These are phyloP conservation scores for Scaptomyza hsui DNA, from an alignment of 1,140 invertebrate genomes.

Conservation along the genomic window DNA sequence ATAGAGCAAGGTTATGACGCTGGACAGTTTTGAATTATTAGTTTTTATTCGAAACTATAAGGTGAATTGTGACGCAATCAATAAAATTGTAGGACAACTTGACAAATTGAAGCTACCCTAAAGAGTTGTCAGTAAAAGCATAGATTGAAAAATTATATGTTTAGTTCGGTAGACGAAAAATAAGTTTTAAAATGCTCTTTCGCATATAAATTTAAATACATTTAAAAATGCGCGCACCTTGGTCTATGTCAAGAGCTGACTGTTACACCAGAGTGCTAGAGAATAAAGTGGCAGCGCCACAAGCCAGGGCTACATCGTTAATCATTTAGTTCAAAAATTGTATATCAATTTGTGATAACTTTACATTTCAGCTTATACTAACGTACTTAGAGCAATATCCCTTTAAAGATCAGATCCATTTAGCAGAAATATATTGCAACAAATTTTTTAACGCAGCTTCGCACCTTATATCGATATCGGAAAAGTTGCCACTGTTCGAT, in stretches of 20 bases:
- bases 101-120: not conserved
- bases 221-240: not conserved
- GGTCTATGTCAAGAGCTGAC: not conserved
- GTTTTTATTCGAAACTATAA: conserved; percentile 32
- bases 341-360: too few species aligned
- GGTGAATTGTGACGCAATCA: conserved; percentile 33
- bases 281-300: conserved; percentile 9
- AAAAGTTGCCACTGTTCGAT: conserved; percentile 7
- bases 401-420: too few species aligned
- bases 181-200: not conserved
- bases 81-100: not conserved
- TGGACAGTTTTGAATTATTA: conserved; percentile 49
- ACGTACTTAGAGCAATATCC: too few species aligned
- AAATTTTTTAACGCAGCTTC: too few species aligned
- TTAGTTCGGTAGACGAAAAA: not conserved
- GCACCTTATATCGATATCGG: conserved; percentile 5
- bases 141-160: not conserved
- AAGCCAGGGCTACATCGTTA: not conserved
- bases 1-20: conserved; percentile 60
- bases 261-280: not conserved
- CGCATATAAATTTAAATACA: not conserved
- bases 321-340: not conserved
- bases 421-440: not conserved
- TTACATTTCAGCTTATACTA: too few species aligned
- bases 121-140: not conserved